Base-by-base conservation (phyloP, 2,888 invertebrate genomes). In the Acheta domesticus region DNA sequence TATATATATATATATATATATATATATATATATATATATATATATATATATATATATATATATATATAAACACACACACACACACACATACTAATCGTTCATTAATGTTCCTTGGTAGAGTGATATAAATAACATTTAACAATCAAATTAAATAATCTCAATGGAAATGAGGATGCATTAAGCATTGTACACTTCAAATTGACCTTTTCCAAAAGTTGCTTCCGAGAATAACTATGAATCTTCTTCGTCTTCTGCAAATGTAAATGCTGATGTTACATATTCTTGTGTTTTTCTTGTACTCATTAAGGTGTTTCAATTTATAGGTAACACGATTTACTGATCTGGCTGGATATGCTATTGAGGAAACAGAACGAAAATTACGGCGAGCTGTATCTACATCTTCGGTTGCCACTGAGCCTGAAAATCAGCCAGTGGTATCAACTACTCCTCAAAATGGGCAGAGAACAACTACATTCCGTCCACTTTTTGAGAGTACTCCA, bases 301-400 rank as follows among this genome's bases (percentile, higher is more conserved):
- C 5, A 36, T 36, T 36, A 76, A 76, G 20, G 21, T 78, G 48
- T 74, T 79, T 77, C 78, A 11, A 77, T 36, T 77, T 77, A 49
- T 76, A 83, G 83, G 83, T 83, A n/a, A 82, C 83, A 21, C 81
- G 83, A 20, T 82, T 83, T 62, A 82, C 82, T 73, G 83, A 83
- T 48, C 79, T 83, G 73, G 81, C 83, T 12, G 82, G 82, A 78
- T 82, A 80, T 78, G 79, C 82, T 21, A 81, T 82, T 48, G 81
- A 83, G 73, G 81, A 81, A 75, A 80, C 80, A 76, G 80, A 81
- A 50, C 77, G 80, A 62, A 82, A 81, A 73, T 74, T 82, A 50
- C 78, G 82, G 78, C 82, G 81, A 74, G 80, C 81, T 49, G 81
- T 81, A 2, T 82, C 82, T 20, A 81, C 80, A 21, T 81, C 81